phyloP scores from a whole-genome alignment of 1,140 invertebrate species.

The Pachypsylla venusta region DNA sequence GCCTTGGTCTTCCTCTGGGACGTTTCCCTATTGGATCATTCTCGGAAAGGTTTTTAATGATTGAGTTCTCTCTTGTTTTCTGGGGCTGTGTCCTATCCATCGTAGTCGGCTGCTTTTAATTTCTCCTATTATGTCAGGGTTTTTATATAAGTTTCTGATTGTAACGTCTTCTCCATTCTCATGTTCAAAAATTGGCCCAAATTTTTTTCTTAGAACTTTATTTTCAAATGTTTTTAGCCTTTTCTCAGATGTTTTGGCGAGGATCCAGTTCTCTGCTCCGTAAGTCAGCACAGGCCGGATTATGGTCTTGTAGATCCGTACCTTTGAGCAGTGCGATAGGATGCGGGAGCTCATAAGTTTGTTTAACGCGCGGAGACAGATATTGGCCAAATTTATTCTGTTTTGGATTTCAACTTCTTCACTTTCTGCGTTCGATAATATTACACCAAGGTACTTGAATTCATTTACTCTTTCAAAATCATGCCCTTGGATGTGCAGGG shows the following conservation, averaged over 20 bases:
- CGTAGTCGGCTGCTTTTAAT: slow-evolving; percentile 1
- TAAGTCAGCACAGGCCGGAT: too few relatives aligned
- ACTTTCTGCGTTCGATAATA: not conserved
- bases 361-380: not conserved
- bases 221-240: too few relatives aligned
- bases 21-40: too few relatives aligned
- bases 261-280: too few relatives aligned
- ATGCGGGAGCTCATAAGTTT: not conserved
- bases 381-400: not conserved
- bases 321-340: not conserved
- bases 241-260: too few relatives aligned
- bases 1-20: too few relatives aligned
- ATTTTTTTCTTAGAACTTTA: not conserved
- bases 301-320: not conserved
- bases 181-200: not conserved
- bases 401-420: not conserved
- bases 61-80: slow-evolving; percentile 8
- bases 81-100: slow-evolving; percentile 8
- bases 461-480: not conserved
- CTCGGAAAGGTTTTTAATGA: too few relatives aligned
- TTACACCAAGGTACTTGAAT: not conserved
- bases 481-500: too few relatives aligned
- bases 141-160: not conserved
- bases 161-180: not conserved
- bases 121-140: not conserved